These are phyloP conservation scores for Tetropium fuscum DNA, from an alignment of 2,888 invertebrate species.

Conservation along the genomic window DNA sequence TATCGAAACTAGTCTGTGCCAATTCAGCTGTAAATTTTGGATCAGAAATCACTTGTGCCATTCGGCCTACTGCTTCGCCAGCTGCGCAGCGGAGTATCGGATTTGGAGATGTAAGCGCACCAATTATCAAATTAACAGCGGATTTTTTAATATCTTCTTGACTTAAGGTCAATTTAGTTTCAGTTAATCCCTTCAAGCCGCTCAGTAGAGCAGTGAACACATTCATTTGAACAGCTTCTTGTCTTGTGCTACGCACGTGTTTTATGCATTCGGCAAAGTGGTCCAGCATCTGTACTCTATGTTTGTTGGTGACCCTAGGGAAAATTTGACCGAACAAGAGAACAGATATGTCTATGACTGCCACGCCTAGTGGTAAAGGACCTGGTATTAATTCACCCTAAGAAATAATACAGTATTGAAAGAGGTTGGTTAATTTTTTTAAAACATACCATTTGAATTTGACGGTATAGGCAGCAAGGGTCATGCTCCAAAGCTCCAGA, in stretches of 20 bases:
- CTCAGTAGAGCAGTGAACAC: slow-evolving; percentile 93
- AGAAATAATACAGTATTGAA: too few relatives aligned
- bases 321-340: slow-evolving; percentile 94
- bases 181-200: slow-evolving; percentile 87
- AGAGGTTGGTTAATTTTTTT: too few relatives aligned
- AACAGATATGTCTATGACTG: slow-evolving; percentile 96
- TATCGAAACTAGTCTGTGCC: slow-evolving; percentile 91
- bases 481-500: slow-evolving; percentile 98
- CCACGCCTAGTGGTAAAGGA: slow-evolving; percentile 92
- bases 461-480: slow-evolving; percentile 89
- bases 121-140: slow-evolving; percentile 82
- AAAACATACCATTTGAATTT: slow-evolving; percentile 70
- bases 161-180: slow-evolving; percentile 86
- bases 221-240: slow-evolving; percentile 96
- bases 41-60: slow-evolving; percentile 91
- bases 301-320: slow-evolving; percentile 94
- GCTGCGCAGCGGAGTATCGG: slow-evolving; percentile 91
- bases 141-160: slow-evolving; percentile 92
- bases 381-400: slow-evolving; percentile 76
- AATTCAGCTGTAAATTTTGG: slow-evolving; percentile 89
- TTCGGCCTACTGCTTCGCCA: slow-evolving; percentile 93
- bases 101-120: slow-evolving; percentile 80
- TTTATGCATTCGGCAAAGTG: slow-evolving; percentile 96
- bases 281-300: slow-evolving; percentile 96
- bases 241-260: slow-evolving; percentile 91